Base-by-base conservation (phyloP, 2,888 invertebrate species). In the Micoletzkya japonica region DNA sequence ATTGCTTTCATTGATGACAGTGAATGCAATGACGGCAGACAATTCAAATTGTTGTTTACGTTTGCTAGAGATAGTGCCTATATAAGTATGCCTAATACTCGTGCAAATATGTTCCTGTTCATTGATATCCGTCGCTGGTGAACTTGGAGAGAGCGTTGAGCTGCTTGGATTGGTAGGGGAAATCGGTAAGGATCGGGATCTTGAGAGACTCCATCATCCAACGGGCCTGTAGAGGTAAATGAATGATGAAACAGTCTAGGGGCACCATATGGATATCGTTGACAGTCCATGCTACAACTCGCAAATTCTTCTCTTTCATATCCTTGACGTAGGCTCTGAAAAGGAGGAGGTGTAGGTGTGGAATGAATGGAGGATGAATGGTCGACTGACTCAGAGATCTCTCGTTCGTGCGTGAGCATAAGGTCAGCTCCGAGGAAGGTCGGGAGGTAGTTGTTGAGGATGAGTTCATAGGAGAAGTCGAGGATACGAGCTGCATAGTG, bases 351-450 rank as follows among this genome's bases (percentile, higher is more conserved):
- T 7, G 39, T 7, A 39, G 39, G 36, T 58, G 32, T 30, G 59
- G 26, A 1, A 60, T 28, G 20, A 24, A n/a, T 32, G 20, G 2
- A 4, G 4, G 4, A 28, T 20, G 2, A 30, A 37, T 49, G 4
- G 1, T 24, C 1, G 2, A 70, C 77, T 73, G 17, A 79, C 79
- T 72, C 72, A 49, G 81, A 83, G 57, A 84, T 81, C 56, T 84
- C 84, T 54, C 73, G 69, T 34, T 83, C 77, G 60, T 84, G 81
- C 1, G 83, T 83, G 0, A 84, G 76, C 4, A 84, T 67, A 70
- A 84, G 75, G 66, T 83, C 83, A 26, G 76, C 84, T 34, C 82
- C 84, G n/a, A 84, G 76, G 72, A 82, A 84, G 66, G 76, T 73
- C 1, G 84, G 84, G 28, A 83, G 77, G 34, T 80, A 74, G n/a